phyloP scores from a whole-genome alignment of 2,113 vertebrate genomes.

The Gavialis gangeticus region DNA sequence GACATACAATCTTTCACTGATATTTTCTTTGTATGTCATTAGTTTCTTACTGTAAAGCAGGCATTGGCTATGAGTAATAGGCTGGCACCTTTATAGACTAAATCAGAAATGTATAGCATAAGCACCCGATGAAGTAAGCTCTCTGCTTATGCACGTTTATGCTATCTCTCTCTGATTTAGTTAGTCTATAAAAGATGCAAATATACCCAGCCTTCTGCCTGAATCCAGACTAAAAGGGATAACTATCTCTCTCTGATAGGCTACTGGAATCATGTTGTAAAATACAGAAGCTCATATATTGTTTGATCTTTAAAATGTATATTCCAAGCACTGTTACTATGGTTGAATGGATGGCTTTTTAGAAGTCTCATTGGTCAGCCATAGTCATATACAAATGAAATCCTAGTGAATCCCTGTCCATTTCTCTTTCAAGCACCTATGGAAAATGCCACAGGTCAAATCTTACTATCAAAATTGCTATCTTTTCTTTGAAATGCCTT shows the following conservation, averaged over 20 bases:
- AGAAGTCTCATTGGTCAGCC: neutral
- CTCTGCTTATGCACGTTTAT: no score
- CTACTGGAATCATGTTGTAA: no score
- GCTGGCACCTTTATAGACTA: constrained; percentile 13
- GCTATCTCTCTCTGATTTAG: no score
- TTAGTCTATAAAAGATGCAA: no score
- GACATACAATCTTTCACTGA: constrained; percentile 13
- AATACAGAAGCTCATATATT: neutral
- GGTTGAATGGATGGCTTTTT: neutral
- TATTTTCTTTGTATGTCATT: constrained; percentile 40
- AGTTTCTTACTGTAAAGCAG: neutral
- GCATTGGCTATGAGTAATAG: constrained; percentile 9
- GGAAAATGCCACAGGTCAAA: neutral
- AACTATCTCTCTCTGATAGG: no score
- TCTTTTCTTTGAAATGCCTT: neutral
- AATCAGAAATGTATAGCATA: no score
- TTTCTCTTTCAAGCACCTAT: neutral
- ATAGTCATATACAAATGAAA: neutral
- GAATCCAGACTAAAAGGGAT: no score
- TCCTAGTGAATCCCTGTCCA: neutral
- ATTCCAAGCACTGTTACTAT: constrained; percentile 6
- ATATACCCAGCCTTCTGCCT: no score
- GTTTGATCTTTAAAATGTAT: neutral
- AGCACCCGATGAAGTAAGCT: no score
- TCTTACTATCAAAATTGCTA: neutral